A percentile compares a stretch with the other conserved stretches of the same genome.
These are phyloP conservation scores for Hippocampus comes DNA, from an alignment of 2,113 vertebrate genomes.

Conservation along the genomic window DNA sequence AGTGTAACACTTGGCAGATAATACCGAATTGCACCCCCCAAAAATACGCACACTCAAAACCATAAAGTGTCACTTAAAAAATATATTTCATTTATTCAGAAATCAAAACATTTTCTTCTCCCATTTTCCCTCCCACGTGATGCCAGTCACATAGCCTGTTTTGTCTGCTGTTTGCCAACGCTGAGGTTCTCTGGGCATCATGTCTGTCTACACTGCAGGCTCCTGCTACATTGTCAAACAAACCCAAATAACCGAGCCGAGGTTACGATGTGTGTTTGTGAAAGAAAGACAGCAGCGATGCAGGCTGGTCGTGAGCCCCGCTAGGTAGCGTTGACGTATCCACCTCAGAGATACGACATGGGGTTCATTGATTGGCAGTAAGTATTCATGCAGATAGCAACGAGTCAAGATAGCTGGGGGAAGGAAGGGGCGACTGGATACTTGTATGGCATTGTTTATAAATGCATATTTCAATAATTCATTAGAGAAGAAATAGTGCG, in stretches of 20 bases:
- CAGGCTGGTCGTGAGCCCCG: constrained; percentile 61
- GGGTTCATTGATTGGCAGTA: constrained; percentile 70
- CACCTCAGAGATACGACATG: constrained; percentile 62
- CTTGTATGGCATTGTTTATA: constrained; percentile 8
- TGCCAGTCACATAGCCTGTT: constrained; percentile 47
- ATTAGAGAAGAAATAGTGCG: neutral
- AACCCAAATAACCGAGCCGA: constrained; percentile 51
- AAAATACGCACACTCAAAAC: neutral
- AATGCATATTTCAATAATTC: neutral
- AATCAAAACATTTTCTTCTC: constrained; percentile 1
- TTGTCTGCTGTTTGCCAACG: constrained; percentile 54
- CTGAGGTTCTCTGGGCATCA: constrained; percentile 50
- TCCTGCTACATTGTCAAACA: constrained; percentile 44
- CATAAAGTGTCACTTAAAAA: neutral
- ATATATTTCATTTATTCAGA: neutral
- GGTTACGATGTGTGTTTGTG: constrained; percentile 16
- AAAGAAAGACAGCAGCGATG: constrained; percentile 44
- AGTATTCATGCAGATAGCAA: constrained; percentile 69
- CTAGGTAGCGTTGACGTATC: constrained; percentile 64
- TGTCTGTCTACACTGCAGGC: constrained; percentile 54
- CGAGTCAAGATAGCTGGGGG: constrained; percentile 48
- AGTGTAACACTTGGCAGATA: neutral
- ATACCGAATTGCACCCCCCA: neutral
- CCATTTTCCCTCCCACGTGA: constrained; percentile 38
- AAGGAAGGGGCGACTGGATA: neutral